Evolutionary conservation across 2,888 invertebrate species (phyloP).

Genomic region (Dryococelus australis): DNA sequence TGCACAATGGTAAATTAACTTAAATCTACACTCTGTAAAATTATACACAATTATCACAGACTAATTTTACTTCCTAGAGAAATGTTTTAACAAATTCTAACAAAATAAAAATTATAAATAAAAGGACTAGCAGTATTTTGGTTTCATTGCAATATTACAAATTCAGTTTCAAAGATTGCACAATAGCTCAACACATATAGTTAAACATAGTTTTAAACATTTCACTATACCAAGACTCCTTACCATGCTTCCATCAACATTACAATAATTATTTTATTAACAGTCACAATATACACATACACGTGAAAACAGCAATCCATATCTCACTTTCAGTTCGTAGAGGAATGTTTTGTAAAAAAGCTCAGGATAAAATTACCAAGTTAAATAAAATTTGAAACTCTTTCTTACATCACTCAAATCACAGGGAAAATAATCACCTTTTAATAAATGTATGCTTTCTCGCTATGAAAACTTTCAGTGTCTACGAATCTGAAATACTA

Average conservation of each 20-base stretch:
- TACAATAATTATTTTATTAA: background rate
- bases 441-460: background rate
- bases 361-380: background rate
- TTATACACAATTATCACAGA: slow-evolving; percentile 3
- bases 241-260: background rate
- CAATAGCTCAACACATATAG: background rate
- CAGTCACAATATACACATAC: background rate
- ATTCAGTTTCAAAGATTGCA: background rate
- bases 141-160: background rate
- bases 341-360: background rate
- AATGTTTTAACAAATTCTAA: background rate
- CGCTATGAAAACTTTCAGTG: background rate
- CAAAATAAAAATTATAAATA: background rate
- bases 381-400: background rate
- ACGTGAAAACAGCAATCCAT: background rate
- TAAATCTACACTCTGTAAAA: background rate
- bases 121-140: background rate
- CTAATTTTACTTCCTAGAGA: background rate
- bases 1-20: background rate
- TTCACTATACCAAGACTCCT: background rate
- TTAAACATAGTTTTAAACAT: background rate
- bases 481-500: background rate
- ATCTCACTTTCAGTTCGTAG: background rate
- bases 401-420: too few relatives aligned
- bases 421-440: background rate